phyloP scores from a whole-genome alignment of 2,797 vertebrate species.

The Ambastaia sidthimunki region DNA sequence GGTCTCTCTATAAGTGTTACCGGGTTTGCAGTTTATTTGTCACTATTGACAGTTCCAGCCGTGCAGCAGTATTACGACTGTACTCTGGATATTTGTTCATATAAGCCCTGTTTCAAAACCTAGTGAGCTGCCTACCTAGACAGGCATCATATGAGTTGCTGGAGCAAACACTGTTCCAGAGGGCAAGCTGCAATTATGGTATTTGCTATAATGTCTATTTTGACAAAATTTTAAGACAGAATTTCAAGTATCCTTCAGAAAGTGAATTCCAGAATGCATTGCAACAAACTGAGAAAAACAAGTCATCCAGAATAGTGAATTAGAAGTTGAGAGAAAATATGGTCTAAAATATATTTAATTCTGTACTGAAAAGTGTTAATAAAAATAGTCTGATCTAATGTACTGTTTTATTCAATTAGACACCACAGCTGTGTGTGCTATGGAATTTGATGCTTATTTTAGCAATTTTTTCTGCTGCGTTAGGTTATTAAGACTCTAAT shows the following conservation, averaged over 20 bases:
- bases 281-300: background rate
- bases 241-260: background rate
- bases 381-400: background rate
- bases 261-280: background rate
- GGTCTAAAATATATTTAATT: background rate
- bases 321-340: background rate
- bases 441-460: background rate
- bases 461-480: no score
- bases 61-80: constrained; percentile 17
- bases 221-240: background rate
- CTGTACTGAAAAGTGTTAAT: background rate
- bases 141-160: background rate
- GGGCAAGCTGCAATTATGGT: constrained; percentile 3
- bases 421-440: background rate
- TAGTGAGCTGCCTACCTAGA: constrained; percentile 20
- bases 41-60: constrained; percentile 46
- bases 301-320: background rate
- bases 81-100: constrained; percentile 28
- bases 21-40: constrained; percentile 42
- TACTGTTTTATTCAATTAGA: background rate
- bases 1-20: constrained; percentile 37
- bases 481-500: background rate
- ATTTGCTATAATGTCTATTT: background rate
- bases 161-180: background rate
- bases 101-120: constrained; percentile 15